These are phyloP conservation scores for Halyomorpha halys DNA, from an alignment of 1,140 invertebrate species.

Conservation along the genomic window DNA sequence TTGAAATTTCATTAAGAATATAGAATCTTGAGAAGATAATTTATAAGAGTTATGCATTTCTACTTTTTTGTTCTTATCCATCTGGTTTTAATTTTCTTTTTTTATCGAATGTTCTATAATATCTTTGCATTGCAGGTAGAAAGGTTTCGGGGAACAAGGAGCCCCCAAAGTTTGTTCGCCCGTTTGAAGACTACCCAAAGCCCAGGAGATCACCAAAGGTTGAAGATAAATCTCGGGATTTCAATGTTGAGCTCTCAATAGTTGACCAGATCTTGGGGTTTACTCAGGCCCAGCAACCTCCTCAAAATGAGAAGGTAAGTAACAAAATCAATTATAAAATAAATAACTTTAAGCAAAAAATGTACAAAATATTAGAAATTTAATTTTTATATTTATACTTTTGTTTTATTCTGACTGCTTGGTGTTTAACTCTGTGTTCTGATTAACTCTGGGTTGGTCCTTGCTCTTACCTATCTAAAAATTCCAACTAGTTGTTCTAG, in stretches of 20 bases:
- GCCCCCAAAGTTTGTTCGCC: conserved; percentile 39
- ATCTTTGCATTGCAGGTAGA: no score
- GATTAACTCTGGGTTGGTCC: no score
- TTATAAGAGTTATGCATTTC: no score
- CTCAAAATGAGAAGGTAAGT: conserved; percentile 13
- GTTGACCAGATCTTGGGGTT: conserved; percentile 19
- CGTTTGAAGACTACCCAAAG: conserved; percentile 40
- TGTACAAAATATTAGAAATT: not conserved
- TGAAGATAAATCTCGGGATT: conserved; percentile 27
- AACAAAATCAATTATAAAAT: conserved; percentile 18
- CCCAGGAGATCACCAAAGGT: conserved; percentile 29
- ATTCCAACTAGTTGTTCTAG: no score
- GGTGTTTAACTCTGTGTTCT: no score
- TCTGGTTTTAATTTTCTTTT: no score
- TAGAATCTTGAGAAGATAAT: no score
- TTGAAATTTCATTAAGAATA: no score
- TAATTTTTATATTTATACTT: no score
- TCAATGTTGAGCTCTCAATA: conserved; percentile 13
- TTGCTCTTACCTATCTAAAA: no score
- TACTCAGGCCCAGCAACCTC: conserved; percentile 18
- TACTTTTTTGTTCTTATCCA: no score
- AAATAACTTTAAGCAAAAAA: not conserved
- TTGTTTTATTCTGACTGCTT: not conserved
- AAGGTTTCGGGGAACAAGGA: not conserved
- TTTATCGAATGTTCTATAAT: no score